phyloP scores from a whole-genome alignment of 2,888 invertebrate genomes.

The Drosophila pseudotakahashii region DNA sequence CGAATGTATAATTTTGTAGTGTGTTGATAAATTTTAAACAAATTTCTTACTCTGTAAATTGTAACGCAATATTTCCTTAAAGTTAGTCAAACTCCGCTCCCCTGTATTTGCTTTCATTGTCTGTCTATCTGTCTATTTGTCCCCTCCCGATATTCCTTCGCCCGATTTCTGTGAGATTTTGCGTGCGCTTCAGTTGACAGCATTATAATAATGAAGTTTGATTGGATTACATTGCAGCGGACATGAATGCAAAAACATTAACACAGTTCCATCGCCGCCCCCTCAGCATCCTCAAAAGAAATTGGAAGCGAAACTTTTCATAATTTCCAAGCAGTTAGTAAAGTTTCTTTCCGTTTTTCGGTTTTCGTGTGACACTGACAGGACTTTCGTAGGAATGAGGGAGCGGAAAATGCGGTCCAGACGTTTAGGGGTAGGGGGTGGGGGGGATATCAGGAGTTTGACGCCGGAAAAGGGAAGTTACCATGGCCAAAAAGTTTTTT shows the following conservation, averaged over 20 bases:
- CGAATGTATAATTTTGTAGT: too few relatives aligned
- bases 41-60: conserved; percentile 22
- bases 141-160: background rate
- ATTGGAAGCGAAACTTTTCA: conserved; percentile 67
- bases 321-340: conserved; percentile 72
- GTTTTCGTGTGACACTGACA: conserved; percentile 39
- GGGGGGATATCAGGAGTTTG: conserved; percentile 53
- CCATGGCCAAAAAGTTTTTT: conserved; percentile 72
- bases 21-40: background rate
- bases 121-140: conserved; percentile 12
- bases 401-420: conserved; percentile 32
- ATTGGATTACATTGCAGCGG: conserved; percentile 76
- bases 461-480: conserved; percentile 72
- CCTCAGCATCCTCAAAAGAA: conserved; percentile 40
- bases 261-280: conserved; percentile 54
- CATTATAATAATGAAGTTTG: conserved; percentile 77
- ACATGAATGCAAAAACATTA: conserved; percentile 74
- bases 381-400: background rate
- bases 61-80: conserved; percentile 75
- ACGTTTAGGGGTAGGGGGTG: conserved; percentile 8
- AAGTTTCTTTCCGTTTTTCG: conserved; percentile 47
- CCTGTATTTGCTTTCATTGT: conserved; percentile 19
- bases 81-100: conserved; percentile 31
- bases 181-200: conserved; percentile 70
- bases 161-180: conserved; percentile 42